A percentile compares a stretch with the other conserved stretches of the same genome.
Evolutionary conservation across 2,888 invertebrate species (phyloP).

Genomic region (Meloe dianella): DNA sequence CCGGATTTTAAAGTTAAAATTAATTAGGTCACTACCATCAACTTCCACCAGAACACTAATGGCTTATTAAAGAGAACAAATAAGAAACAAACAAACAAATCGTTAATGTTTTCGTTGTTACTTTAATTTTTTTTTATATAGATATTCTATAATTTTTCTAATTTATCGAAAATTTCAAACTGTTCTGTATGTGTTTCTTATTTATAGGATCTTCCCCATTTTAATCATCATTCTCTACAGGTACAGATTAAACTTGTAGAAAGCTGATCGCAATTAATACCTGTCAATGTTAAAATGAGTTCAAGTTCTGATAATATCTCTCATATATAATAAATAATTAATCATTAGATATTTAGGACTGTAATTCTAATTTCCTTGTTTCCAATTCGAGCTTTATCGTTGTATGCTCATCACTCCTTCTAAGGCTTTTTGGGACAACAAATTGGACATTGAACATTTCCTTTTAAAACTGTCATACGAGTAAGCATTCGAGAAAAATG

Average conservation of each 20-base stretch:
- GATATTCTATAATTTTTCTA: too few relatives aligned
- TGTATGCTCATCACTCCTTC: not conserved
- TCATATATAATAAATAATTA: slow-evolving; percentile 10
- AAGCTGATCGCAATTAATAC: slow-evolving; percentile 10
- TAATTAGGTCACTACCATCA: slow-evolving; percentile 5
- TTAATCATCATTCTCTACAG: not conserved
- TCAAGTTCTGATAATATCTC: slow-evolving; percentile 1
- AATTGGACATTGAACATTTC: not conserved
- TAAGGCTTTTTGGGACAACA: not conserved
- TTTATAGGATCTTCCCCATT: not conserved
- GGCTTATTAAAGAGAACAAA: not conserved
- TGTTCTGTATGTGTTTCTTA: not conserved
- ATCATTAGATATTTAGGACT: not conserved
- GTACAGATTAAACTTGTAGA: not conserved
- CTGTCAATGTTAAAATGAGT: slow-evolving; percentile 14
- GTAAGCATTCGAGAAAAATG: too few relatives aligned
- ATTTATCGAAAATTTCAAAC: not conserved
- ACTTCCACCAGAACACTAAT: not conserved
- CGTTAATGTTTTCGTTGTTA: not conserved
- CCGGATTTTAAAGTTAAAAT: not conserved
- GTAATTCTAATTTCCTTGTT: not conserved
- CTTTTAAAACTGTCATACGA: too few relatives aligned
- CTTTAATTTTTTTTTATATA: not conserved
- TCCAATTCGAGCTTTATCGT: not conserved
- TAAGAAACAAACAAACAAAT: not conserved